phyloP scores from a whole-genome alignment of 2,113 vertebrate species.

The Hydrolagus affinis region DNA sequence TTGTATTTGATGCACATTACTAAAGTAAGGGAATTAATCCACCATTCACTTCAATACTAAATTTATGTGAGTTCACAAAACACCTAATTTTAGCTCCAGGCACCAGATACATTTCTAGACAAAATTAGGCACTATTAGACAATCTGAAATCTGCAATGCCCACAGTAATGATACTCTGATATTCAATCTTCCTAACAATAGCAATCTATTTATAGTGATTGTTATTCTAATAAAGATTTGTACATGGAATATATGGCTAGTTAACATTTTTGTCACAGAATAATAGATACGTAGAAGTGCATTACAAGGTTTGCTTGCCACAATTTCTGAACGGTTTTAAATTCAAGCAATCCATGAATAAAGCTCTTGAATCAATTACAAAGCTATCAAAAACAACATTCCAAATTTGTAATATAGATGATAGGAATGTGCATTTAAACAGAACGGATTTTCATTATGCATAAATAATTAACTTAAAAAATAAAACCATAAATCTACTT shows the following conservation, averaged over 20 bases:
- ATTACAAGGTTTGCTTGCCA: background rate
- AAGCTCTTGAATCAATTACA: background rate
- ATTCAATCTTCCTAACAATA: background rate
- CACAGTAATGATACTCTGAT: background rate
- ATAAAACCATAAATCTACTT: background rate
- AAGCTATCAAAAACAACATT: background rate
- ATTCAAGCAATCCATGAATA: background rate
- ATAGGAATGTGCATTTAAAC: background rate
- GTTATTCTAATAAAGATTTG: background rate
- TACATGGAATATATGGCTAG: background rate
- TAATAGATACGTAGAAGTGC: background rate
- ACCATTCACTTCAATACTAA: too few species aligned
- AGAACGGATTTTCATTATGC: background rate
- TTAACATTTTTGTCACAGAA: background rate
- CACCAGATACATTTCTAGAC: too few species aligned
- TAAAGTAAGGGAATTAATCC: too few species aligned
- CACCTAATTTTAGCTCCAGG: too few species aligned
- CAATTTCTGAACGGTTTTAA: background rate
- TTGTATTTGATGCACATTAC: too few species aligned
- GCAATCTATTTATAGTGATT: background rate
- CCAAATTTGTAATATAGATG: background rate
- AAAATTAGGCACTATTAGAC: too few species aligned
- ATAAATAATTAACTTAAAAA: background rate
- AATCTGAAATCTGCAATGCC: background rate
- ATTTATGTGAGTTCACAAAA: too few species aligned